Percentiles rank a stretch among this genome's conserved stretches.
phyloP scores from a whole-genome alignment of 2,888 invertebrate genomes.

The Thumatha senex region DNA sequence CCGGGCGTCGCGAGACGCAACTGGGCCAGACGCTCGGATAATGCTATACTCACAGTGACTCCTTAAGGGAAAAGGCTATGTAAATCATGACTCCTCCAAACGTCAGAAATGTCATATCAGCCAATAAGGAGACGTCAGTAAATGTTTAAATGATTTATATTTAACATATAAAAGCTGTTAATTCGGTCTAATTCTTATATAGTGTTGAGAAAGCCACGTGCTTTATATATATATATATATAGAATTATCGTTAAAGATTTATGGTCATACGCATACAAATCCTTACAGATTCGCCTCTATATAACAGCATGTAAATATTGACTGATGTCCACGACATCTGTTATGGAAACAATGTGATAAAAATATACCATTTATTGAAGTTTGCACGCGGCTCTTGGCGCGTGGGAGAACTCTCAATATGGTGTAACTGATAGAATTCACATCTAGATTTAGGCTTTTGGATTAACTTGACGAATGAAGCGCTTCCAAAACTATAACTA shows the following conservation, averaged over 20 bases:
- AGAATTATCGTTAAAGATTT: neutral
- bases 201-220: neutral
- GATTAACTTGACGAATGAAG: too few species aligned
- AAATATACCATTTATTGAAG: slow-evolving; percentile 32
- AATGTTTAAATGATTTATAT: too few species aligned
- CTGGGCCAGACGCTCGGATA: too few species aligned
- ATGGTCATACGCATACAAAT: slow-evolving; percentile 1
- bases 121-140: too few species aligned
- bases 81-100: too few species aligned
- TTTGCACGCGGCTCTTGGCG: slow-evolving; percentile 38
- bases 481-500: too few species aligned
- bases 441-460: neutral
- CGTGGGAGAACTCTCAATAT: slow-evolving; percentile 22
- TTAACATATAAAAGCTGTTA: slow-evolving; percentile 1
- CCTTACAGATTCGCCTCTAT: neutral
- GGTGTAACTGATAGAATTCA: slow-evolving; percentile 9
- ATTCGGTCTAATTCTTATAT: slow-evolving; percentile 1
- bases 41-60: too few species aligned
- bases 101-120: too few species aligned
- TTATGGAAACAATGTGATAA: slow-evolving; percentile 32
- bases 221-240: neutral
- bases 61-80: too few species aligned
- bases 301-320: slow-evolving; percentile 31
- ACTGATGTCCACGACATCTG: slow-evolving; percentile 17
- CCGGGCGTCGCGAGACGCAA: too few species aligned